Percentiles rank a stretch among this genome's conserved stretches.
Evolutionary conservation across 2,113 vertebrate genomes (phyloP).

Genomic region (Oreochromis tanganicae): DNA sequence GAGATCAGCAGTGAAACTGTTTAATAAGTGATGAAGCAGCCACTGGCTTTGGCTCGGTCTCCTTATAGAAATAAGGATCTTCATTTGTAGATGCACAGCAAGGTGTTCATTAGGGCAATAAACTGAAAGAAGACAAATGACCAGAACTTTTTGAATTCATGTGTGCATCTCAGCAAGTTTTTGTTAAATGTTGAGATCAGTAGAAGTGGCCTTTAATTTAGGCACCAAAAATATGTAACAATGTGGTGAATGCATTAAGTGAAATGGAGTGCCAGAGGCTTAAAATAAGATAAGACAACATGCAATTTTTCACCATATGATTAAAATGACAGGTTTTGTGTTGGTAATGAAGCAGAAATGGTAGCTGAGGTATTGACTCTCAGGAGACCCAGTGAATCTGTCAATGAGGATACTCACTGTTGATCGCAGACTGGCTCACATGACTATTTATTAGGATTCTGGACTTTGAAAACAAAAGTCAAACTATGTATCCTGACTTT

Average conservation of each 20-base stretch:
- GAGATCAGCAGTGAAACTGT: not conserved
- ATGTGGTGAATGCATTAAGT: not conserved
- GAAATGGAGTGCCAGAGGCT: not conserved
- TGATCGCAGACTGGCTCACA: not conserved
- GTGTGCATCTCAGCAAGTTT: not conserved
- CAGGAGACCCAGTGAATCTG: not conserved
- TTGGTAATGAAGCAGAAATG: not conserved
- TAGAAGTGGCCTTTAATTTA: not conserved
- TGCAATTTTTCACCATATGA: no score
- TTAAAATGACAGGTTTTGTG: not conserved
- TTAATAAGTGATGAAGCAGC: slow-evolving; percentile 53
- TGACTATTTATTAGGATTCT: not conserved
- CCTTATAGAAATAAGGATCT: slow-evolving; percentile 13
- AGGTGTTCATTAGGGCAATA: not conserved
- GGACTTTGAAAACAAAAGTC: not conserved
- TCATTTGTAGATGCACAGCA: not conserved
- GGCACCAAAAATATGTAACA: not conserved
- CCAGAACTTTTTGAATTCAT: not conserved
- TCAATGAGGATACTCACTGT: not conserved
- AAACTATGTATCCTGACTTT: not conserved
- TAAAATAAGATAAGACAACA: not conserved
- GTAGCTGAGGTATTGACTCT: not conserved
- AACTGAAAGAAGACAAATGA: not conserved
- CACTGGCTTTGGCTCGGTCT: slow-evolving; percentile 8
- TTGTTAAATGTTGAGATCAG: not conserved